Evolutionary conservation across 2,888 invertebrate species (phyloP), one percentile per base, ranked within the genome.

Genomic region (Cheilosia vulpina): DNA sequence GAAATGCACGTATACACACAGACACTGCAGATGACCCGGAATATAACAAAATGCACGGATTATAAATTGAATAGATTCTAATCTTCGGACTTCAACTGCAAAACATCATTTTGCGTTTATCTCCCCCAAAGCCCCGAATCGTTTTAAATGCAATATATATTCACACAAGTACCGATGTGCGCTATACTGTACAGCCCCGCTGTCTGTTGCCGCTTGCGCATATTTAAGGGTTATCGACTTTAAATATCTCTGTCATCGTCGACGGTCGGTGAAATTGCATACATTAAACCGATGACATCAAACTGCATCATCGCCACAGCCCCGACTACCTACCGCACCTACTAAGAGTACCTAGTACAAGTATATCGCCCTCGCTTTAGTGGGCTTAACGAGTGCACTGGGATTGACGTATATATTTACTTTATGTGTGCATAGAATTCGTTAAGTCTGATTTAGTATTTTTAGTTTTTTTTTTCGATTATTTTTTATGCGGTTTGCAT

Each of bases 11-110:
- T 6, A 15, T 6, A 17, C 31, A 15, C 21, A 55, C 13, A 21
- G 31, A 47, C n/a, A 7, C 4, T 27, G 34, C 7, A 43, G 27
- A 27, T 65, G 47, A 71, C 57, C 71, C 27, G 52, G 41, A 63
- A 65, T 78, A 55, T 45, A 77, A 53, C 52, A 77, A 57, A 71
- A 79, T 65, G 52, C 34, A 34, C 9, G 66, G 60, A 85, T 85
- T 80, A 85, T 85, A 85, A 85, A 85, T 85, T 85, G 79, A 85
- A 85, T 85, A 75, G 80, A 84, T 80, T 80, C 84, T 76, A 85
- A 85, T 85, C 84, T 80, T 55, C 24, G 66, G 55, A 55, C 80
- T 76, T 76, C 60, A 71, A 76, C 66, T 52, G 79, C 43, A 66
- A 79, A 80, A 68, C 80, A 76, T 66, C 71, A 66, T 85, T 85